phyloP scores from a whole-genome alignment of 2,888 invertebrate species.

The Drosophila conformis region DNA sequence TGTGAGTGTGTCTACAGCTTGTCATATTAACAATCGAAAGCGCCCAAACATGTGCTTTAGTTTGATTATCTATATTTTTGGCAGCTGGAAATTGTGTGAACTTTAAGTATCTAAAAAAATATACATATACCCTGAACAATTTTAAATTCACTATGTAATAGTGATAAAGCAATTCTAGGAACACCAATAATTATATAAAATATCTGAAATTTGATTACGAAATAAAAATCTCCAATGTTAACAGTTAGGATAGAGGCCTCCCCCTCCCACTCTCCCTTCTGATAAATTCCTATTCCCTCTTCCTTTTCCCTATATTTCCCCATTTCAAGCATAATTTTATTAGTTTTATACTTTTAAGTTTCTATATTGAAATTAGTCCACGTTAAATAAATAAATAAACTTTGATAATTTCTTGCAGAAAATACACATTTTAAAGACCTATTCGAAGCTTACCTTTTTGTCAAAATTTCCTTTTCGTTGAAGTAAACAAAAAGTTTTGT shows the following conservation, averaged over 20 bases:
- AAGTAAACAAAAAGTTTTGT: background rate
- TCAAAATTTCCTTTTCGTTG: background rate
- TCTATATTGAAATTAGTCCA: background rate
- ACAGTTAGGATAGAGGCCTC: too few species aligned
- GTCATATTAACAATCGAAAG: conserved; percentile 39
- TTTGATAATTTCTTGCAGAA: too few species aligned
- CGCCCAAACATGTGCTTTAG: conserved; percentile 48
- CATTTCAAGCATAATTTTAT: background rate
- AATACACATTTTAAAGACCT: background rate
- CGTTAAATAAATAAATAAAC: background rate
- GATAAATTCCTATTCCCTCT: background rate
- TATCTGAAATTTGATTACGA: too few species aligned
- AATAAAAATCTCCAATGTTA: too few species aligned
- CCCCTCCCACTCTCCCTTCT: background rate
- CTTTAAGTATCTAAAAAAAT: background rate
- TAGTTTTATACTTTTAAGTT: background rate
- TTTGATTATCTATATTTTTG: conserved; percentile 22
- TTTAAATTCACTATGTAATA: too few species aligned
- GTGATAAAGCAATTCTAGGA: background rate
- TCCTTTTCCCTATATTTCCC: background rate
- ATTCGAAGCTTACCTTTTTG: background rate
- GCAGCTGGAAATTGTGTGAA: background rate
- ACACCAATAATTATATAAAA: background rate
- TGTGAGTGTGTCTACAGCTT: conserved; percentile 55
- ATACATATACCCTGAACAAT: too few species aligned